Percentiles rank a stretch among this genome's conserved stretches.
phyloP scores from a whole-genome alignment of 1,140 invertebrate species.

The Drosophila lacertosa region DNA sequence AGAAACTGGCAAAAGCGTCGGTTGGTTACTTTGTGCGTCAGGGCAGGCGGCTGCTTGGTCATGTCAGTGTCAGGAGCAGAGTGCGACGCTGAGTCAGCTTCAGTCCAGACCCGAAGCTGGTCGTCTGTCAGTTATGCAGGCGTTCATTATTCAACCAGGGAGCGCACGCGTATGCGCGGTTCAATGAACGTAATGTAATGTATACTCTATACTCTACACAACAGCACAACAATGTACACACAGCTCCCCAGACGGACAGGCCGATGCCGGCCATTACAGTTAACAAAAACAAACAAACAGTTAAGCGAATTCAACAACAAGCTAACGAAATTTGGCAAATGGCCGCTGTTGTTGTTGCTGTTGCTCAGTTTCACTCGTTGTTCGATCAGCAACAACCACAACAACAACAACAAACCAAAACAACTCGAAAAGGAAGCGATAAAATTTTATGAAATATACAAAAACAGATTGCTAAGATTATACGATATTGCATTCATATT shows the following conservation, averaged over 20 bases:
- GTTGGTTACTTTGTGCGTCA: conserved; percentile 37
- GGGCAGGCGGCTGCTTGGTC: conserved; percentile 18
- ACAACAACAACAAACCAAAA: conserved; percentile 13
- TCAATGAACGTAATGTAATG: conserved; percentile 78
- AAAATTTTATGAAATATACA: conserved; percentile 44
- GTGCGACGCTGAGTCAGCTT: conserved; percentile 35
- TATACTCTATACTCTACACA: conserved; percentile 18
- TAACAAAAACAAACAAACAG: conserved; percentile 78
- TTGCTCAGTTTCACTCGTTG: conserved; percentile 10
- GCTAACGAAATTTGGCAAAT: conserved; percentile 58
- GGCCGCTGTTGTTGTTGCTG: conserved; percentile 5
- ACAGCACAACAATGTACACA: conserved; percentile 9
- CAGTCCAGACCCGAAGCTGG: neutral
- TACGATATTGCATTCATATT: conserved; percentile 46
- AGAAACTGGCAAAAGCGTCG: conserved; percentile 3
- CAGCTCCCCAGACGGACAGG: neutral
- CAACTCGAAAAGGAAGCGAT: conserved; percentile 64
- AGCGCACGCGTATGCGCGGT: conserved; percentile 50
- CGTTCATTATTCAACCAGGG: conserved; percentile 36
- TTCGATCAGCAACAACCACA: conserved; percentile 20
- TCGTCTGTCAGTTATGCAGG: conserved; percentile 26
- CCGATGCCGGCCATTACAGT: conserved; percentile 64
- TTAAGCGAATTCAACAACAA: conserved; percentile 63
- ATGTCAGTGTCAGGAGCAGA: conserved; percentile 43
- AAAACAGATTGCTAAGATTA: conserved; percentile 63